Percentiles rank a stretch among this genome's conserved stretches.
phyloP scores from a whole-genome alignment of 2,797 vertebrate genomes.

The Esox lucius region DNA sequence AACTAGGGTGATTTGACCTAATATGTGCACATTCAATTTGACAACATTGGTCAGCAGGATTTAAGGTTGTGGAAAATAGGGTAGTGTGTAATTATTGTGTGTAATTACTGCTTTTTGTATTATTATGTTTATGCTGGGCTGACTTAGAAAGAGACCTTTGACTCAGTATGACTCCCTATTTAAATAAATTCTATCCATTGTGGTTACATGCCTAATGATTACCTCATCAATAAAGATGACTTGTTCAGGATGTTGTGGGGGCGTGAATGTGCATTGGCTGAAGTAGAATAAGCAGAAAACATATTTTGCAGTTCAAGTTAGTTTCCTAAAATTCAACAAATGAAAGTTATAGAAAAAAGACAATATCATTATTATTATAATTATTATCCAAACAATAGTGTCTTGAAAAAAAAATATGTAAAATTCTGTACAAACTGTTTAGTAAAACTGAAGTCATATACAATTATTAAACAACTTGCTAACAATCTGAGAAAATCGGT shows the following conservation, averaged over 20 bases:
- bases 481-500: not conserved
- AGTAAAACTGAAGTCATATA: not conserved
- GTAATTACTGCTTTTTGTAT: too few relatives aligned
- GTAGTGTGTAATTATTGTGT: too few relatives aligned
- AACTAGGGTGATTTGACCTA: too few relatives aligned
- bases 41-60: too few relatives aligned
- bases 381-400: conserved; percentile 16
- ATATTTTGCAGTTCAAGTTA: not conserved
- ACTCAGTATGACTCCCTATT: too few relatives aligned
- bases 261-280: not conserved
- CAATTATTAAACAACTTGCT: not conserved
- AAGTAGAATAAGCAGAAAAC: conserved; percentile 7
- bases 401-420: not conserved
- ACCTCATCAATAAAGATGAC: conserved; percentile 25
- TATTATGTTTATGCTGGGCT: too few relatives aligned
- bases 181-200: not conserved
- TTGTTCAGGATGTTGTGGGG: conserved; percentile 4
- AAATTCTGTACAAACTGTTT: not conserved
- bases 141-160: too few relatives aligned
- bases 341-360: conserved; percentile 21
- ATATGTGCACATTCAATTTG: too few relatives aligned
- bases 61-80: too few relatives aligned
- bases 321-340: conserved; percentile 12
- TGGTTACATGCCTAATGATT: not conserved
- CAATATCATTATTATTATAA: conserved; percentile 10